Base-by-base conservation (phyloP, 1,140 invertebrate genomes). In the Pachyrhynchus sulphureomaculatus region DNA sequence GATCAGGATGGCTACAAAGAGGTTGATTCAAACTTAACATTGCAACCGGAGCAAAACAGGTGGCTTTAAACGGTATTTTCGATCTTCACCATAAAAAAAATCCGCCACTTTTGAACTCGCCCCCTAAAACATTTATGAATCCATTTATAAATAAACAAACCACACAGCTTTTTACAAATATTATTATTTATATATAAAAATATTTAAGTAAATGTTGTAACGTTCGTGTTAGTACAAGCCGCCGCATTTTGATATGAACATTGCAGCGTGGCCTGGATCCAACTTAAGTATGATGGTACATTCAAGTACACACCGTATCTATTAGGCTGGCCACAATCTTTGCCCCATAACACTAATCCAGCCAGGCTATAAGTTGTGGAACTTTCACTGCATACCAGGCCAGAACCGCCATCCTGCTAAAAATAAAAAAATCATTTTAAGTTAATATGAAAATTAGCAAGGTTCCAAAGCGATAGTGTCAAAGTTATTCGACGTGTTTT, bases 351-450 rank as follows among this genome's bases (percentile, higher is more conserved):
- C 0, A 88, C 86, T n/a, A 89, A 76, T 1, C 88, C 88, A 8
- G 79, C 81, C 8, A 87, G 79, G 20, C 82, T 77, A 69, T 82
- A 85, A 49, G 82, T 80, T 0, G 68, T 47, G 4, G 66, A 9
- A 17, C 76, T 75, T 23, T 85, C 75, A 3, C 82, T 81, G 64
- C 88, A 91, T 0, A 84, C 82, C 6, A 91, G 73, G 1, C 87
- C 87, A 0, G 86, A 84, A 15, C 89, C 88, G 4, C 88, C 88
- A 67, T 90, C 88, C 58, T 89, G 87, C 81, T 87, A n/a, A 45
- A 45, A 37, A 18, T 13, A 37, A 10, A 37, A 2, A 15, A 5
- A 5, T 4, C 12, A 36, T 32, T 32, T 6, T 32, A 6, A 6
- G 5, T 6, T 32, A 6, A 12, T 4, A 32, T 32, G 29, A 32